Conservation (phyloP, 2,888 invertebrate genomes). For the Siphlonurus alternatus region DNA sequence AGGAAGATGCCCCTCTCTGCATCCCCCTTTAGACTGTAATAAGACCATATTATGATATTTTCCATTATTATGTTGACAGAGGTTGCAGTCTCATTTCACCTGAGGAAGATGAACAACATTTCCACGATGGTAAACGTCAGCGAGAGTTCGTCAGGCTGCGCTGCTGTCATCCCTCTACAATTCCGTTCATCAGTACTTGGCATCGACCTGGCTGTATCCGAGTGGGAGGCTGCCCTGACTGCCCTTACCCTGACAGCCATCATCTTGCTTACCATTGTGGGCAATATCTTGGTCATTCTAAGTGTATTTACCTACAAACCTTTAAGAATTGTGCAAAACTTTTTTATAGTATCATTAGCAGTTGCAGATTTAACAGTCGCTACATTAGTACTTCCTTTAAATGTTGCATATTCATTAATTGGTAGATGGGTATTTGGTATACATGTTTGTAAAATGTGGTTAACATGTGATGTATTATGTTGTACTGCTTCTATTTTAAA, state of each 20-base stretch:
- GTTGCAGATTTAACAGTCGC: slow-evolving; percentile 87
- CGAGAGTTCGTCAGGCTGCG: background rate
- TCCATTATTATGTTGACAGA: no score
- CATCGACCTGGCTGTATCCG: slow-evolving; percentile 45
- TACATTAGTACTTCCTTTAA: slow-evolving; percentile 76
- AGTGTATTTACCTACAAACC: slow-evolving; percentile 94
- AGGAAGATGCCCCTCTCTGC: no score
- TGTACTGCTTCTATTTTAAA: slow-evolving; percentile 92
- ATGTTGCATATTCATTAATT: slow-evolving; percentile 78
- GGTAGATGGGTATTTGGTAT: slow-evolving; percentile 90
- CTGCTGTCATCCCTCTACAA: background rate
- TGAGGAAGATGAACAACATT: background rate
- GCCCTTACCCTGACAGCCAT: slow-evolving; percentile 68
- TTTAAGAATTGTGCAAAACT: slow-evolving; percentile 83
- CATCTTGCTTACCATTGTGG: slow-evolving; percentile 75
- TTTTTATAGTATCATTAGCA: slow-evolving; percentile 88
- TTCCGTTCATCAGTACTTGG: background rate
- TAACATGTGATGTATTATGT: slow-evolving; percentile 87
- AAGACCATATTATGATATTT: no score
- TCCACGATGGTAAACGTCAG: background rate
- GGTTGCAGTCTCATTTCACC: background rate
- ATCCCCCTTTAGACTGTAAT: background rate
- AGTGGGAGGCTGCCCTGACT: slow-evolving; percentile 70
- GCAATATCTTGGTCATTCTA: slow-evolving; percentile 82
- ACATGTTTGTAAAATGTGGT: slow-evolving; percentile 85